These are phyloP conservation scores for Drosophila heteroneura DNA, from an alignment of 2,888 invertebrate genomes.

Conservation along the genomic window DNA sequence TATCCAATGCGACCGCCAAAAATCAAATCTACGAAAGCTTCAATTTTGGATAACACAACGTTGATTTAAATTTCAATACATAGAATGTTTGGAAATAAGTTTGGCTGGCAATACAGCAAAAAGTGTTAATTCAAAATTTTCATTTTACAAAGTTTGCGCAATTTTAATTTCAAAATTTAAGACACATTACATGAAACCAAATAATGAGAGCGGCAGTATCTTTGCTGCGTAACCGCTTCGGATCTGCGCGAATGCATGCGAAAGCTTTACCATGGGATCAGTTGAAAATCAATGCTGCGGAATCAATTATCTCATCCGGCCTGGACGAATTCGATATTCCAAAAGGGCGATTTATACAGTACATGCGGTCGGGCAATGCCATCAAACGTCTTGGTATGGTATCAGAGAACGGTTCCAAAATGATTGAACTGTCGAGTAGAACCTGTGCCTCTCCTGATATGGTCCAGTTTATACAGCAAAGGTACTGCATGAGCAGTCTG, in stretches of 20 bases:
- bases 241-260: slow-evolving; percentile 30
- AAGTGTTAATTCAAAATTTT: slow-evolving; percentile 15
- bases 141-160: slow-evolving; percentile 4
- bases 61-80: slow-evolving; percentile 17
- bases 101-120: neutral
- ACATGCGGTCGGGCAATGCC: slow-evolving; percentile 87
- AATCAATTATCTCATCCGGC: slow-evolving; percentile 9
- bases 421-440: slow-evolving; percentile 87
- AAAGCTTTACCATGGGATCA: slow-evolving; percentile 30
- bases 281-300: neutral
- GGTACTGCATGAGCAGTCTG: slow-evolving; percentile 78
- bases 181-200: slow-evolving; percentile 22
- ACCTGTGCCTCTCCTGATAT: slow-evolving; percentile 85
- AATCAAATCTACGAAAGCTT: neutral
- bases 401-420: slow-evolving; percentile 88
- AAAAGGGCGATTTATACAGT: slow-evolving; percentile 89
- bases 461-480: slow-evolving; percentile 86
- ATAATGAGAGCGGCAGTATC: slow-evolving; percentile 59
- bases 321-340: slow-evolving; percentile 31
- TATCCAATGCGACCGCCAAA: slow-evolving; percentile 2
- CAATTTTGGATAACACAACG: neutral
- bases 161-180: slow-evolving; percentile 32
- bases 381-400: slow-evolving; percentile 89
- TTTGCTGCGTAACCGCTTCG: slow-evolving; percentile 48
- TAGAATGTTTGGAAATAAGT: neutral